Conservation (phyloP, 1,140 invertebrate genomes). For the Bemisia tabaci region DNA sequence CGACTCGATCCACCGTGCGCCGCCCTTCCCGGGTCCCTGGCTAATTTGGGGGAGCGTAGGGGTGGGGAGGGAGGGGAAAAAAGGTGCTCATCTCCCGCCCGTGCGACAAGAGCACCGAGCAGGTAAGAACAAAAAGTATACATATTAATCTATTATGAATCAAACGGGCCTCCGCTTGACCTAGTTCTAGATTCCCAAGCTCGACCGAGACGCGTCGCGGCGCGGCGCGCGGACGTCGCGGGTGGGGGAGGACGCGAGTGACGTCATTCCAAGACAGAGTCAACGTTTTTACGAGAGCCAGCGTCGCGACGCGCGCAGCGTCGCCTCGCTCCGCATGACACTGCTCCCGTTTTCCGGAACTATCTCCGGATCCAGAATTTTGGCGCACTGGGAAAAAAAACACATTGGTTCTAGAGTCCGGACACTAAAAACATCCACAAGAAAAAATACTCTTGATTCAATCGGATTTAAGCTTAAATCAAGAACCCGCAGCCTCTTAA, state of each 20-base stretch:
- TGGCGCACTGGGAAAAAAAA: no score
- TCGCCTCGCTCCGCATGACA: no score
- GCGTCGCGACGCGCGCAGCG: not conserved
- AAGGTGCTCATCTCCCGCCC: not conserved
- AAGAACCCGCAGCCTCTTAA: no score
- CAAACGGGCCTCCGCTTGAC: not conserved
- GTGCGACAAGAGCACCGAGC: not conserved
- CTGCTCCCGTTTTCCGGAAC: no score
- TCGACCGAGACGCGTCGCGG: not conserved
- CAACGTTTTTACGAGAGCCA: not conserved
- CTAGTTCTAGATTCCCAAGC: not conserved
- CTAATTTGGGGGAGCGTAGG: not conserved
- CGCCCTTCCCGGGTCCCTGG: not conserved
- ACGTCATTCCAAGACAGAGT: not conserved
- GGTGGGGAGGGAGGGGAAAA: not conserved
- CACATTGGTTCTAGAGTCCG: no score
- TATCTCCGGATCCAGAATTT: no score
- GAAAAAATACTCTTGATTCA: no score
- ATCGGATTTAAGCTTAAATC: no score
- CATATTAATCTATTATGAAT: constrained; percentile 1
- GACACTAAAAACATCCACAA: no score
- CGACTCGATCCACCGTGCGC: not conserved
- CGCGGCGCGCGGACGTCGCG: not conserved
- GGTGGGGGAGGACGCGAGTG: not conserved
- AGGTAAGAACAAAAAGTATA: not conserved